Conservation (phyloP, 53 echinoderm and acorn worm genomes). For the Pentamera pediparva region DNA sequence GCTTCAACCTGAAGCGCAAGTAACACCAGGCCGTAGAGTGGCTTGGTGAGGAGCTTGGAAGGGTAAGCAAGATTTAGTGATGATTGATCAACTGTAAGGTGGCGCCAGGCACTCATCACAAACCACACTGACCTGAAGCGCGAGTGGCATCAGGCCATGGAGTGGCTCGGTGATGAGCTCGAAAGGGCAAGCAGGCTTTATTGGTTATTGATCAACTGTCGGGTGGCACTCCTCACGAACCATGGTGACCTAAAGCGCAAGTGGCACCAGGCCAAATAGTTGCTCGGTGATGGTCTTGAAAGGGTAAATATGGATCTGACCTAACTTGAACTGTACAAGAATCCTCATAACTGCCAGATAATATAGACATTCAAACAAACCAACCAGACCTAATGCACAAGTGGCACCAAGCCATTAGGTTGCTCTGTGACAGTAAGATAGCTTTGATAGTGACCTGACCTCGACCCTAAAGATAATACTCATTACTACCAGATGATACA, state of each 20-base stretch:
- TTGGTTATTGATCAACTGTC: too few species aligned
- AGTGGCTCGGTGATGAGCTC: conserved; percentile 96
- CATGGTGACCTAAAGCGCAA: conserved; percentile 89
- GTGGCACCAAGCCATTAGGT: conserved; percentile 88
- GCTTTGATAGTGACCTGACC: too few species aligned
- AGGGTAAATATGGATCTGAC: too few species aligned
- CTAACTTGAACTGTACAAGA: too few species aligned
- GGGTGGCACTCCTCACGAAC: too few species aligned
- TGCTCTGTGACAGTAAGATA: conserved; percentile 87
- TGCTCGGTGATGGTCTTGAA: conserved; percentile 85
- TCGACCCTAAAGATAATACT: too few species aligned
- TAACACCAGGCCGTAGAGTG: conserved; percentile 92
- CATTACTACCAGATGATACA: conserved; percentile 72
- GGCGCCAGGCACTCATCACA: conserved; percentile 66
- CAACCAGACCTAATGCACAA: conserved; percentile 84
- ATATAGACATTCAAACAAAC: too few species aligned
- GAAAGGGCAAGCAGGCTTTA: conserved; percentile 66
- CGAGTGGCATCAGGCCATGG: conserved; percentile 97
- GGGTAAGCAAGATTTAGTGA: too few species aligned
- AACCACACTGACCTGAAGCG: conserved; percentile 85
- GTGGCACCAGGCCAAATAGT: conserved; percentile 89
- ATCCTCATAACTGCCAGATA: too few species aligned
- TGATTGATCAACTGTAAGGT: too few species aligned
- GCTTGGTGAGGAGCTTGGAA: too few species aligned
- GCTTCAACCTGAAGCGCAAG: conserved; percentile 84